phyloP scores from a whole-genome alignment of 2,113 vertebrate genomes.

The Xiphophorus couchianus region DNA sequence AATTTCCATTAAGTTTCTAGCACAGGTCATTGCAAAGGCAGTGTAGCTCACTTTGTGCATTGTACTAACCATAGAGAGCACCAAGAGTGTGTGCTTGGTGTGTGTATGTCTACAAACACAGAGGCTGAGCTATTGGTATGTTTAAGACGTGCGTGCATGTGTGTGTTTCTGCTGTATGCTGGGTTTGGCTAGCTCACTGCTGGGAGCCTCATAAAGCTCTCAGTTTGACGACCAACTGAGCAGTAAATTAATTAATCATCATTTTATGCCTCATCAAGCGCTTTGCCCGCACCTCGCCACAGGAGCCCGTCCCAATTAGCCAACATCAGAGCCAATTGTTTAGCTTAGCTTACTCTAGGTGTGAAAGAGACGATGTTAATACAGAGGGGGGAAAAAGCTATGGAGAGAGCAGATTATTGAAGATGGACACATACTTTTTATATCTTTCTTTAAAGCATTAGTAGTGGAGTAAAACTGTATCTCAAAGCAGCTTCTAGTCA shows the following conservation, averaged over 20 bases:
- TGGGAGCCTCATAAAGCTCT: constrained; percentile 95
- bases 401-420: background rate
- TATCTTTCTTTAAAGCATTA: background rate
- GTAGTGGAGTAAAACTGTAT: background rate
- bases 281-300: constrained; percentile 88
- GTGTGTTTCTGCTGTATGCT: constrained; percentile 72
- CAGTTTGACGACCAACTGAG: constrained; percentile 97
- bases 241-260: constrained; percentile 99
- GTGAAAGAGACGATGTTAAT: constrained; percentile 10
- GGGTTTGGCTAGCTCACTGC: constrained; percentile 86
- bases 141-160: constrained; percentile 24
- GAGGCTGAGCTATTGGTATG: constrained; percentile 13
- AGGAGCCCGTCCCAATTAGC: constrained; percentile 89
- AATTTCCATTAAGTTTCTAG: constrained; percentile 58
- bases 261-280: constrained; percentile 99
- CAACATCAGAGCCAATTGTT: constrained; percentile 91
- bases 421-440: background rate
- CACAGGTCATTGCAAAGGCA: constrained; percentile 91
- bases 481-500: background rate
- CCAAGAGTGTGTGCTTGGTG: background rate
- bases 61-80: constrained; percentile 42
- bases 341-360: constrained; percentile 84
- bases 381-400: background rate
- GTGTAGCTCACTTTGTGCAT: constrained; percentile 73
- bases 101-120: constrained; percentile 10